Base-by-base conservation (phyloP, 2,888 invertebrate genomes). In the Cepaea hortensis region DNA sequence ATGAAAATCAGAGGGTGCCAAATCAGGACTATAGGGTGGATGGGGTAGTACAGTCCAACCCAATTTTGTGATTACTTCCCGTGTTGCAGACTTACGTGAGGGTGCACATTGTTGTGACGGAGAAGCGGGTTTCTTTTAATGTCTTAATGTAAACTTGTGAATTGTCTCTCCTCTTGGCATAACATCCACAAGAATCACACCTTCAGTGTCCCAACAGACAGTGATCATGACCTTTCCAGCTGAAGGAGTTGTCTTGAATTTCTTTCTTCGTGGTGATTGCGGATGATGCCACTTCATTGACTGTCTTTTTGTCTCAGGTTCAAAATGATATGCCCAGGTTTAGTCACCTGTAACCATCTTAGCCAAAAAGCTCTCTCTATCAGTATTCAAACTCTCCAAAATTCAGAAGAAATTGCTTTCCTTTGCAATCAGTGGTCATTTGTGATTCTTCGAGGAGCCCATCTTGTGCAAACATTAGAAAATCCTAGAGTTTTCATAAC, bases 211-310 rank as follows among this genome's bases (percentile, higher is more conserved):
- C 68, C 68, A 68, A 68, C 4, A 68, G 68, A 15, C 68, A 68
- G 68, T 68, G 68, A 68, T n/a, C n/a, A 68, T 68, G 68, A 68
- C 68, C 68, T 68, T 68, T 68, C 68, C 68, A 68, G 68, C 68
- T 68, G 68, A 68, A 68, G 68, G 11, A 68, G 68, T 18, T 68
- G 68, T 68, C 68, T n/a, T 9, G 68, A 68, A 68, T 68, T 68
- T 9, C 55, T 5, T 15, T 15, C 11, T 3, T 15, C 11, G 3
- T 68, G 4, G 15, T 68, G 68, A 68, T 68, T 68, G 68, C 68
- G 18, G 68, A 18, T 68, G 68, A 68, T 68, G 18, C 68, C 68
- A 68, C 68, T 68, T 20, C 18, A 68, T 20, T 9, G 68, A 68
- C 20, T 68, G 68, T 68, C 68, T 68, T 68, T 68, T 20, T 68